Evolutionary conservation across 2,113 vertebrate species (phyloP).

Genomic region (Riparia riparia): DNA sequence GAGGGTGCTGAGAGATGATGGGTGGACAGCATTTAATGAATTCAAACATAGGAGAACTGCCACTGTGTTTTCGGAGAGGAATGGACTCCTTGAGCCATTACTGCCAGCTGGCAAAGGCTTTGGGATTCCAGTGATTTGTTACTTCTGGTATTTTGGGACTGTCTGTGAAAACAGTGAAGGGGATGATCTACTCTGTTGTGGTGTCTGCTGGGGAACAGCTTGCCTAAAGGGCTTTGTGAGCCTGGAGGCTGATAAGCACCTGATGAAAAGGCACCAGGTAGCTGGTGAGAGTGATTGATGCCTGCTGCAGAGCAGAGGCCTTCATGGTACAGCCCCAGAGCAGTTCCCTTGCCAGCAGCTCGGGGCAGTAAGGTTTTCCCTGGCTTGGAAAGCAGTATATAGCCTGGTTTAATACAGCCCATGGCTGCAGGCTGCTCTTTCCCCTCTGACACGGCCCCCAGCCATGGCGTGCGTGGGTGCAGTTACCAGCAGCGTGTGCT

Average conservation of each 20-base stretch:
- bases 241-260: not conserved
- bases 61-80: not conserved
- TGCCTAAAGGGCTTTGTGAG: not conserved
- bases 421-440: not conserved
- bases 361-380: not conserved
- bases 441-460: accelerated
- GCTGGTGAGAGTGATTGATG: not conserved
- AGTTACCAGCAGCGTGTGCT: accelerated
- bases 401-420: not conserved
- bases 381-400: not conserved
- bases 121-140: not conserved
- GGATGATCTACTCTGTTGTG: not conserved
- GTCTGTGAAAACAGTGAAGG: not conserved
- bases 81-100: not conserved
- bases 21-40: not conserved
- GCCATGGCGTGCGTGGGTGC: accelerated
- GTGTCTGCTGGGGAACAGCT: not conserved
- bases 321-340: not conserved
- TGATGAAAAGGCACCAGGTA: not conserved
- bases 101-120: not conserved
- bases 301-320: accelerated
- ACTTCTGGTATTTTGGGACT: not conserved
- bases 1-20: not conserved
- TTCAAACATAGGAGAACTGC: not conserved
- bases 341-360: not conserved